phyloP scores from a whole-genome alignment of 1,140 invertebrate genomes.

The Drosophila parabipectinata region DNA sequence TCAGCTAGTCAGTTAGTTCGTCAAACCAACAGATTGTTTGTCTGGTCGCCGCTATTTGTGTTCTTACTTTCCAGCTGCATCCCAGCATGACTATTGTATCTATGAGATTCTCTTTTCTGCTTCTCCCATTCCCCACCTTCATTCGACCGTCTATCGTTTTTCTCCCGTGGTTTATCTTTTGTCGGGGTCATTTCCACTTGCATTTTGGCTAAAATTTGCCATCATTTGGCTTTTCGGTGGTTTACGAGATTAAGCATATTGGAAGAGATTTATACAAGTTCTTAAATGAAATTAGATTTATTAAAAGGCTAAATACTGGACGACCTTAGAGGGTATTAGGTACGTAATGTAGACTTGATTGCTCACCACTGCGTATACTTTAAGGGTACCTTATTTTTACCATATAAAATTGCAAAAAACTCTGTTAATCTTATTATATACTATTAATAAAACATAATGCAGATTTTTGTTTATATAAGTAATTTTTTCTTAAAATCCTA shows the following conservation, averaged over 20 bases:
- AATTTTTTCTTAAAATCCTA: no score
- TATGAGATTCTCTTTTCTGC: constrained; percentile 36
- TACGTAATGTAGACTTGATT: no score
- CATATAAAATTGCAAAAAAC: no score
- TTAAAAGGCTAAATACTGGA: no score
- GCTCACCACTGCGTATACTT: no score
- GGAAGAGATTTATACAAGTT: neutral
- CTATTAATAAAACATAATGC: no score
- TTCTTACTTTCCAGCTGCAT: constrained; percentile 1
- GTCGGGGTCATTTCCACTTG: constrained; percentile 63
- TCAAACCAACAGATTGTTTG: constrained; percentile 56
- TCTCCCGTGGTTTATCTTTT: constrained; percentile 9
- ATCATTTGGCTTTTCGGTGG: constrained; percentile 24
- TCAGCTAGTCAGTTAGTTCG: constrained; percentile 40
- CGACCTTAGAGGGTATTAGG: no score
- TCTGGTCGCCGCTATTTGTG: constrained; percentile 14
- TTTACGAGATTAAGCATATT: constrained; percentile 5
- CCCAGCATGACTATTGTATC: constrained; percentile 40
- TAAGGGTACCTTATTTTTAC: no score
- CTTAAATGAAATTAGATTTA: no score
- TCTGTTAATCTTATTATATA: no score
- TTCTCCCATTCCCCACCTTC: constrained; percentile 1
- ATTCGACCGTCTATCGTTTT: constrained; percentile 15
- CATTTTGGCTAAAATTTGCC: constrained; percentile 40
- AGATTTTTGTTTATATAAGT: no score